phyloP scores from a whole-genome alignment of 2,113 vertebrate species.

The Phrynosoma platyrhinos region DNA sequence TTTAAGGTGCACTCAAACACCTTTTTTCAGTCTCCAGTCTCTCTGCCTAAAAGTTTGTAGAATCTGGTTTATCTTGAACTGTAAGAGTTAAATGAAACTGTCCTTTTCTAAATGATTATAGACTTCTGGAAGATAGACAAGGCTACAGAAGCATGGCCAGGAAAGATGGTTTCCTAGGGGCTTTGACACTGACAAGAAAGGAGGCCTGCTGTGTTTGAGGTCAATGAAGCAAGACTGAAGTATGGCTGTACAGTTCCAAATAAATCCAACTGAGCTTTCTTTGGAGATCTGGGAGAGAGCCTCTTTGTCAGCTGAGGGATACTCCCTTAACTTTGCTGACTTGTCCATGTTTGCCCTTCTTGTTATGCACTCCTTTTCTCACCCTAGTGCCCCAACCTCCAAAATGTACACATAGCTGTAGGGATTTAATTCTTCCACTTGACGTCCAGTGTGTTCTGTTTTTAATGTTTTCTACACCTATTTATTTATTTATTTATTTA shows the following conservation, averaged over 20 bases:
- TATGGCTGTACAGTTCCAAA: conserved; percentile 11
- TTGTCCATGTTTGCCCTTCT: conserved; percentile 25
- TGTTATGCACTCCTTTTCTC: background rate
- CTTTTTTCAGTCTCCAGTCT: background rate
- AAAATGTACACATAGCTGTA: background rate
- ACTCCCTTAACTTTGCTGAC: background rate
- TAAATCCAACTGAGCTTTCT: conserved; percentile 10
- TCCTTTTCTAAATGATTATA: background rate
- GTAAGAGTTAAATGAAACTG: background rate
- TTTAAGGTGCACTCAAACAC: background rate
- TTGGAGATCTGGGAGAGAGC: background rate
- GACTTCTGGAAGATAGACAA: background rate
- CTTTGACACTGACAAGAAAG: conserved; percentile 31
- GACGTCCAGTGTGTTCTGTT: background rate
- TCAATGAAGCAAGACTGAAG: background rate
- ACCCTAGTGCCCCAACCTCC: background rate
- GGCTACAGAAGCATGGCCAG: background rate
- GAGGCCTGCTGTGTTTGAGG: conserved; percentile 8
- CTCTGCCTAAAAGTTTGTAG: background rate
- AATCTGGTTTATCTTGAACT: background rate
- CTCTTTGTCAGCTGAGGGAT: background rate
- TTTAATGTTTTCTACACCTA: background rate
- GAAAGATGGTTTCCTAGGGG: background rate
- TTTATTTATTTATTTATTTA: background rate
- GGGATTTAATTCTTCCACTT: conserved; percentile 13